Evolutionary conservation across 2,113 vertebrate species (phyloP), one percentile per base, ranked within the genome.

Genomic region (Erinaceus europaeus): DNA sequence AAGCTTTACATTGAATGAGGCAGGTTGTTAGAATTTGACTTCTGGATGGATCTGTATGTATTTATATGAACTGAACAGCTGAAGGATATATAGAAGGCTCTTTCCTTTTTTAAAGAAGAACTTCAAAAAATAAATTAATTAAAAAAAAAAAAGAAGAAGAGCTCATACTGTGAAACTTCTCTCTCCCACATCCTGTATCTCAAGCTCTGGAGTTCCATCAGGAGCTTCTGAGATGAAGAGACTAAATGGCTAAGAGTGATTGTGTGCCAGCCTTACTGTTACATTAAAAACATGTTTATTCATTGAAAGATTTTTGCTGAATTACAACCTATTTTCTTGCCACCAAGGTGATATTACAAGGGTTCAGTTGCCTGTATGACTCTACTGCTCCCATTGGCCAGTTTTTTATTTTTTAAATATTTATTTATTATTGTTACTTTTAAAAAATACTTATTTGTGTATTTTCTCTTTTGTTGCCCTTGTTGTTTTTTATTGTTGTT

Each of bases 271-370:
- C 6, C 53, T 78, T 32, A 50, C 10, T 65, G 25, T 34, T 42
- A 62, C 27, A 68, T 65, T 72, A 72, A 2, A 80, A 55, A 69
- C 75, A 62, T 59, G 48, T 81, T 59, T 77, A 7, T 34, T 93
- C 25, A 40, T 27, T 77, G 20, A 77, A 73, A 90, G 65, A 36
- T 88, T 55, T 76, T 73, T 61, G 48, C n/a, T 69, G 90, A 90
- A 76, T 88, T 80, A 87, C 38, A 76, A 88, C 80, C 40, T 76
- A n/a, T n/a, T n/a, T n/a, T n/a, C n/a, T n/a, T n/a, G n/a, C n/a
- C n/a, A n/a, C n/a, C n/a, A n/a, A n/a, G n/a, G n/a, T n/a, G n/a
- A n/a, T n/a, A n/a, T n/a, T n/a, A n/a, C n/a, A n/a, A n/a, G n/a
- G n/a, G n/a, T n/a, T n/a, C n/a, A n/a, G n/a, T n/a, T n/a, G n/a